Evolutionary conservation across 1,140 invertebrate genomes (phyloP).

Genomic region (Drosophila trapezifrons): DNA sequence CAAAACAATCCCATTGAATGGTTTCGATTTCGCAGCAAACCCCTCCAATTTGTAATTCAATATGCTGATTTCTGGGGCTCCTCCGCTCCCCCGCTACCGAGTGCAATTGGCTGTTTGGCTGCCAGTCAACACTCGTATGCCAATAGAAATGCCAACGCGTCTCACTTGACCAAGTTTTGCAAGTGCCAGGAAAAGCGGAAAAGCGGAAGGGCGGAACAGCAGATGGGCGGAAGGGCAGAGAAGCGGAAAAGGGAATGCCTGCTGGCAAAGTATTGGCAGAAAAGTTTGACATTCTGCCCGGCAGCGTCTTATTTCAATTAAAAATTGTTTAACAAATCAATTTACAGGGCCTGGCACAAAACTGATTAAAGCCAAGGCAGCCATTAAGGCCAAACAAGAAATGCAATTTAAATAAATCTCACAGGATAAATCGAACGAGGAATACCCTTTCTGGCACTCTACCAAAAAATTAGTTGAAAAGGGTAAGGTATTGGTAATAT

Average conservation of each 20-base stretch:
- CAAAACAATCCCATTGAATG: conserved; percentile 37
- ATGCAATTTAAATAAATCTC: conserved; percentile 58
- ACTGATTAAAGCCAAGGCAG: conserved; percentile 56
- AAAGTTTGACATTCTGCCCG: conserved; percentile 69
- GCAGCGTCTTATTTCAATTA: conserved; percentile 73
- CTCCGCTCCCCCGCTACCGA: not conserved
- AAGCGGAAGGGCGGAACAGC: conserved; percentile 7
- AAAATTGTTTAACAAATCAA: conserved; percentile 81
- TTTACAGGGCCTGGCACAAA: conserved; percentile 56
- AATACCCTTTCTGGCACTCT: conserved; percentile 10
- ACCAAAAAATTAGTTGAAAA: too few relatives aligned
- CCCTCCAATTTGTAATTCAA: conserved; percentile 54
- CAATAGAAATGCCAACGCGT: conserved; percentile 69
- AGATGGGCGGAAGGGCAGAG: conserved; percentile 5
- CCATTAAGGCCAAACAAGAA: conserved; percentile 34
- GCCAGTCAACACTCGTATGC: conserved; percentile 60
- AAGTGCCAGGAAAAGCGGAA: conserved; percentile 32
- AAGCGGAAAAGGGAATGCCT: conserved; percentile 31
- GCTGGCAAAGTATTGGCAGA: conserved; percentile 33
- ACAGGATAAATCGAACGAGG: not conserved
- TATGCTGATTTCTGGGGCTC: conserved; percentile 45
- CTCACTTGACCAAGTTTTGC: conserved; percentile 46
- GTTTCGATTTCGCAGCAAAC: conserved; percentile 29
- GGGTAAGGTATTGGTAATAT: too few relatives aligned
- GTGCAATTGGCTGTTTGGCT: conserved; percentile 40